Evolutionary conservation across 2,113 vertebrate species (phyloP), one percentile per base, ranked within the genome.

Genomic region (Gymnobelideus leadbeateri): DNA sequence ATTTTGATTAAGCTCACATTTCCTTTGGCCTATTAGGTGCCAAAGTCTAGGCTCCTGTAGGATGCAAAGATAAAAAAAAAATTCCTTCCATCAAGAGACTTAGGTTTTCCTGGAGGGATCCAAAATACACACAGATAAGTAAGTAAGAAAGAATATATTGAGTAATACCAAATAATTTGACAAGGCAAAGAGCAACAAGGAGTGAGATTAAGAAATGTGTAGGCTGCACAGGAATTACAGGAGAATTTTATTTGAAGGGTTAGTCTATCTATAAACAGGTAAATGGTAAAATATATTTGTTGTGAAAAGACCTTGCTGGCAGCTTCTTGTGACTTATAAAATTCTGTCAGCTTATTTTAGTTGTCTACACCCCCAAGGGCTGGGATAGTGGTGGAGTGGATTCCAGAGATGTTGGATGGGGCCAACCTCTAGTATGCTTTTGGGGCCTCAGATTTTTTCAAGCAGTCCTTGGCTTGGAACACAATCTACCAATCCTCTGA

Each of bases 1-100:
- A 47, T 26, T 49, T 50, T 93, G 93, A 92, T 89, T 47, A 94
- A 43, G 90, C 16, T 93, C 52, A 89, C 37, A 43, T 77, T 43
- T 16, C n/a, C 68, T 21, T 84, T 84, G 68, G 19, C 19, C 31
- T 77, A 61, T 61, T 68, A 84, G 6, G 68, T 21, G n/a, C 68
- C 19, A 43, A 37, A 84, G 16, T 43, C n/a, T 84, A 43, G 16
- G 8, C 16, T 84, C 68, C 68, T 84, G 37, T 19, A 2, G 37
- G 19, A 84, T 84, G 19, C 31, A 77, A 77, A 84, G 37, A 43
- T 43, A 14, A 77, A 43, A 77, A 84, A 43, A 84, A 37, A 37
- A 31, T 68, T 84, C 37, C n/a, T 84, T 19, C 19, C 68, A n/a
- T 23, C 19, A 84, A 84, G n/a, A 43, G n/a, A 84, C n/a, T 84